A percentile compares a stretch with the other conserved stretches of the same genome.
Evolutionary conservation across 92 coral and sea anemone genomes (phyloP).

Genomic region (Umimayanthus kanabou): DNA sequence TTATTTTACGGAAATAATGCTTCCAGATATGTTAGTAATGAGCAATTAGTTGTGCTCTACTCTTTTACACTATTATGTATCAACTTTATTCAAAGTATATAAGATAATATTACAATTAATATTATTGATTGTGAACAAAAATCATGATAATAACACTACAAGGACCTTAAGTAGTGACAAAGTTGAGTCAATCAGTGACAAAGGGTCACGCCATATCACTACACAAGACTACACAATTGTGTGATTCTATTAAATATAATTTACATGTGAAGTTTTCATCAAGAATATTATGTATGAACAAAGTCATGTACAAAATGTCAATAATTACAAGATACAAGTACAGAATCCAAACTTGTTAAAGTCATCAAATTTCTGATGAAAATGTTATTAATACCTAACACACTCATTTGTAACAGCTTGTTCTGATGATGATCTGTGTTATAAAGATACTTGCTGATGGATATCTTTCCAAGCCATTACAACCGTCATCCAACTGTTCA

Average conservation of each 20-base stretch:
- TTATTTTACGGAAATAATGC: too few species aligned
- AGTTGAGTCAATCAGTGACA: not conserved
- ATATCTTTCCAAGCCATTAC: not conserved
- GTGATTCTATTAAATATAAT: slow-evolving; percentile 26
- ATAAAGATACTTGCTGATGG: not conserved
- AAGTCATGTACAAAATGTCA: slow-evolving; percentile 3
- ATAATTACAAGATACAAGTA: not conserved
- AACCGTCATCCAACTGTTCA: not conserved
- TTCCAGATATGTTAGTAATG: too few species aligned
- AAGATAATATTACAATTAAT: too few species aligned
- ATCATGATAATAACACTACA: too few species aligned
- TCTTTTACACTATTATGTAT: too few species aligned
- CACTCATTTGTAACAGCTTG: not conserved
- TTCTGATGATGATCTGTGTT: not conserved
- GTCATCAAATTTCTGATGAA: not conserved
- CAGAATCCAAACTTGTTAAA: not conserved
- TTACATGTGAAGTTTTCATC: slow-evolving; percentile 10
- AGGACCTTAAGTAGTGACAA: not conserved
- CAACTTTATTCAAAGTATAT: too few species aligned
- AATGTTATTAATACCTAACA: too few species aligned
- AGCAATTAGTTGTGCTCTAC: too few species aligned
- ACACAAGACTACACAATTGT: slow-evolving; percentile 1
- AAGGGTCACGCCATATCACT: not conserved
- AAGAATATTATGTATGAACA: not conserved
- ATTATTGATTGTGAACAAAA: too few species aligned